Evolutionary conservation across 2,797 vertebrate genomes (phyloP).

Genomic region (Carduelis carduelis): DNA sequence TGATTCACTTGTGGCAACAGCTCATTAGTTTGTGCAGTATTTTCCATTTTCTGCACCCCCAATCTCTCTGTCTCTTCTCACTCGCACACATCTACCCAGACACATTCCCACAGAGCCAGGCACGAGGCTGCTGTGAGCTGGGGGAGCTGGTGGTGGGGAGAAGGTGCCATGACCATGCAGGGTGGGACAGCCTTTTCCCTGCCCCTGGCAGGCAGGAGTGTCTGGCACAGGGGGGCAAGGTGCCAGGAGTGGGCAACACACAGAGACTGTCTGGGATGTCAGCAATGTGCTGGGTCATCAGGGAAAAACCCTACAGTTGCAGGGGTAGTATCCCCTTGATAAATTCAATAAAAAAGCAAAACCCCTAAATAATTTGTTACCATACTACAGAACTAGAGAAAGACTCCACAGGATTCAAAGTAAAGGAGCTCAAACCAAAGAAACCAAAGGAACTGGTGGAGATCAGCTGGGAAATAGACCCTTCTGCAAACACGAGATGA

Average conservation of each 20-base stretch:
- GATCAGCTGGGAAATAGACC: background rate
- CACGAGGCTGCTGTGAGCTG: background rate
- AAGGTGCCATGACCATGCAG: background rate
- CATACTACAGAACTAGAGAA: background rate
- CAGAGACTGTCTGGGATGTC: accelerated
- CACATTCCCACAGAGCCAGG: background rate
- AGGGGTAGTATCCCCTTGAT: background rate
- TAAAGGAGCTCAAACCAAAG: background rate
- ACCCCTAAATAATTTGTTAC: background rate
- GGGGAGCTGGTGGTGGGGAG: background rate
- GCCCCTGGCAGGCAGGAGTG: background rate
- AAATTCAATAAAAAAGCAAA: background rate
- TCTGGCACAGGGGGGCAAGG: background rate
- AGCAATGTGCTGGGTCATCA: background rate
- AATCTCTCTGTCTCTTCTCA: background rate
- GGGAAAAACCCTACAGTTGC: accelerated
- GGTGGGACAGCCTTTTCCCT: background rate
- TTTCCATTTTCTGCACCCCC: background rate
- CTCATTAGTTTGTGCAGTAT: conserved; percentile 3
- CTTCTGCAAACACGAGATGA: background rate
- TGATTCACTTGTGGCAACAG: background rate
- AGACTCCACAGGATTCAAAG: background rate
- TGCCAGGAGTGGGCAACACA: background rate
- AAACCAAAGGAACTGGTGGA: background rate
- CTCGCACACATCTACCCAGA: background rate